These are phyloP conservation scores for Arctocebus calabarensis DNA, from an alignment of 2,797 vertebrate genomes.

Conservation along the genomic window DNA sequence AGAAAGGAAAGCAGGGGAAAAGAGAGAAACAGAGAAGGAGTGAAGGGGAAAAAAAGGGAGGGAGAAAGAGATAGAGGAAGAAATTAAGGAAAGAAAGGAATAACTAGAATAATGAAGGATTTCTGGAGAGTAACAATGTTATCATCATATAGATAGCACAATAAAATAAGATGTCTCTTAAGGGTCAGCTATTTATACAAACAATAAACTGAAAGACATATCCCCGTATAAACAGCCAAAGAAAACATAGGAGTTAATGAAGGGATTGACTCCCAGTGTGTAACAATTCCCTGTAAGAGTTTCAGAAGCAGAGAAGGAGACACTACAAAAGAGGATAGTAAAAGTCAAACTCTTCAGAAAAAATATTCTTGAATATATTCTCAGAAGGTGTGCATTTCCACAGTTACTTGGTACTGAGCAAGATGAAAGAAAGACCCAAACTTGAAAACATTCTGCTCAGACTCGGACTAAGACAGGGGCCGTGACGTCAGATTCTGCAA, in stretches of 20 bases:
- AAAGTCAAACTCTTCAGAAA: background rate
- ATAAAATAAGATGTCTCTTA: background rate
- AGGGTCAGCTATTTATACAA: background rate
- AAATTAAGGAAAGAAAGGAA: background rate
- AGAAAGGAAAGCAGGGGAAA: background rate
- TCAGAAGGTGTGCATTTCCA: background rate
- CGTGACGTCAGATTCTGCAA: background rate
- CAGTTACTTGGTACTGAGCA: background rate
- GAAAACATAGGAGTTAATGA: background rate
- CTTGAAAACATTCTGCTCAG: background rate
- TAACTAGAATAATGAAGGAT: background rate
- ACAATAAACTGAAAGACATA: background rate
- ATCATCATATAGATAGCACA: background rate
- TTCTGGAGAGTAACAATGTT: background rate
- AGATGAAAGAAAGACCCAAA: background rate
- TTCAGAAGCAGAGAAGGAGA: background rate
- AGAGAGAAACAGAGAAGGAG: rapidly evolving
- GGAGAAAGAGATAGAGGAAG: background rate
- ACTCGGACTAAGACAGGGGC: background rate
- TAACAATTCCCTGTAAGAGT: background rate
- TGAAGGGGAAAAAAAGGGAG: background rate
- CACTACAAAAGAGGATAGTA: background rate
- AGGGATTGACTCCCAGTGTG: background rate
- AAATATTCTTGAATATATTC: background rate
- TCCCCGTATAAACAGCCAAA: background rate